These are phyloP conservation scores for Sinohyriopsis cumingii DNA, from an alignment of 2,888 invertebrate species.

Conservation along the genomic window DNA sequence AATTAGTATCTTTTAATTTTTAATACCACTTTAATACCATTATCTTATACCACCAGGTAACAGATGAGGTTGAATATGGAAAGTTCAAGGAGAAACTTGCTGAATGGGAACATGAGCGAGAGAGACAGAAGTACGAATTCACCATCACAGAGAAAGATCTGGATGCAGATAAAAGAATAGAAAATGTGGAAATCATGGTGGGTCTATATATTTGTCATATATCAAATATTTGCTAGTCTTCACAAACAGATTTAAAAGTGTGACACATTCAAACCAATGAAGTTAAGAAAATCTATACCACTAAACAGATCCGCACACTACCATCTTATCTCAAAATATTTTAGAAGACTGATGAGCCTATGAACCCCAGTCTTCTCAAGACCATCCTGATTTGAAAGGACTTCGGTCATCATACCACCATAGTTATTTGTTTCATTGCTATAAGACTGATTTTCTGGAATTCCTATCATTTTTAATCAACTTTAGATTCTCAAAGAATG, in stretches of 20 bases:
- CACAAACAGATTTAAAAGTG: background rate
- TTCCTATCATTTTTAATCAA: no score
- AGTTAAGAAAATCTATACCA: background rate
- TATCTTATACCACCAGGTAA: slow-evolving; percentile 43
- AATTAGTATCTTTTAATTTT: no score
- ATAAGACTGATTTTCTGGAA: no score
- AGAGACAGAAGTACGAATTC: slow-evolving; percentile 68
- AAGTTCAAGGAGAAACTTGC: slow-evolving; percentile 54
- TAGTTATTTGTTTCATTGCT: no score
- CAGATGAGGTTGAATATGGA: slow-evolving; percentile 60
- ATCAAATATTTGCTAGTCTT: no score
- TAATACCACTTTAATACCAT: no score
- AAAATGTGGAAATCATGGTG: slow-evolving; percentile 41
- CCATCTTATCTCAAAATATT: background rate
- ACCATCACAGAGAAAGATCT: slow-evolving; percentile 69
- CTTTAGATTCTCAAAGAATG: no score
- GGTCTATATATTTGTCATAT: slow-evolving; percentile 1
- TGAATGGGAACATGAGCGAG: slow-evolving; percentile 65
- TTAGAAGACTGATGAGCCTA: background rate
- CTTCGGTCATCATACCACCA: no score
- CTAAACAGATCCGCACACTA: no score
- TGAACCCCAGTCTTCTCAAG: background rate
- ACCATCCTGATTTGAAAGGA: background rate
- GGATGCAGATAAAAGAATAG: slow-evolving; percentile 57
- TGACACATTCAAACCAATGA: no score